Evolutionary conservation across 2,888 invertebrate genomes (phyloP), one percentile per base, ranked within the genome.

Genomic region (Protophormia terraenovae): DNA sequence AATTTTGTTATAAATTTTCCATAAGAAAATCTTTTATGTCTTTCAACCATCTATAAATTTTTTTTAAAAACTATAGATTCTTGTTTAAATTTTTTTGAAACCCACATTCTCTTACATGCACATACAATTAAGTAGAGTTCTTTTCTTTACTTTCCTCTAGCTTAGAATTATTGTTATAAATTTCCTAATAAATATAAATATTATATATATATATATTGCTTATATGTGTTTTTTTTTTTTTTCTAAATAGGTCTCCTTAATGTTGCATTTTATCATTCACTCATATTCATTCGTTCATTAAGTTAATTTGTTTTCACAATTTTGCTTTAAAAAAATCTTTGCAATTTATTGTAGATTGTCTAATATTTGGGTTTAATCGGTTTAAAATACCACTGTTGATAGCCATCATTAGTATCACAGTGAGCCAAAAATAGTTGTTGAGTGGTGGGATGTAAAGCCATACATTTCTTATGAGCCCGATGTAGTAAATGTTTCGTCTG

Each of bases 371-470:
- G 96, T 88, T 94, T 94, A 77, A 96, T 94, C 91, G 95, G 95
- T 90, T 95, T 95, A 91, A 98, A 97, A 77, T 94, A 94, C 98
- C 98, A 98, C 90, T 97, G 96, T 90, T 98, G 98, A 93, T 96
- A 97, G 24, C 96, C 96, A 91, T 97, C 97, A 90, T 96, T 95
- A 41, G 95, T 93, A 92, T 98, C 97, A 92, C 98, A 98, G 1
- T 96, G 95, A 90, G 96, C 95, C 47, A 98, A 93, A 19, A 95
- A 96, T 1, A 98, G 92, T 84, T 96, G 96, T 32, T 95, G 94
- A 16, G 96, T 95, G 91, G 96, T 95, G 0, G 97, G 97, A 93
- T 97, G 96, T 62, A 97, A 93, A 0, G 97, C 96, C 91, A 97
- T 95, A 90, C 98, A 98, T 91, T 96, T 96, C 87, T 96, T 95